Percentiles rank a stretch among this genome's conserved stretches.
phyloP scores from a whole-genome alignment of 64 coral and sea anemone species.

The Porites lutea region DNA sequence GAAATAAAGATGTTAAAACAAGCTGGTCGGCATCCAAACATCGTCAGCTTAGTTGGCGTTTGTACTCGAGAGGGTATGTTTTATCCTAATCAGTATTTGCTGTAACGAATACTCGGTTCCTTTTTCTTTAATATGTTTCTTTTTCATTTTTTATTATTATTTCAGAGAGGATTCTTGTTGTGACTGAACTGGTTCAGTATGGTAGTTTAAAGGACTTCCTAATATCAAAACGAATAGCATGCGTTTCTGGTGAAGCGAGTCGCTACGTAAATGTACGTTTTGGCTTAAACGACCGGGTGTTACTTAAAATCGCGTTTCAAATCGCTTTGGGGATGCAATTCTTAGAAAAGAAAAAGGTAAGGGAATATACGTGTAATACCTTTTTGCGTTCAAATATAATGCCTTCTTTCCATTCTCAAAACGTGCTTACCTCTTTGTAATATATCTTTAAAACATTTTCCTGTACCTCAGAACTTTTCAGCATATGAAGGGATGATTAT shows the following conservation, averaged over 20 bases:
- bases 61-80: constrained; percentile 36
- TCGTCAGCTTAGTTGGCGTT: constrained; percentile 79
- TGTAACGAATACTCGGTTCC: too few relatives aligned
- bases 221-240: background rate
- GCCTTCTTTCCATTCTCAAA: too few relatives aligned
- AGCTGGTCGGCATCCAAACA: constrained; percentile 68
- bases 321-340: constrained; percentile 6
- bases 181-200: background rate
- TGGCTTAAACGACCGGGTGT: background rate
- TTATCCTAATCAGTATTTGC: too few relatives aligned
- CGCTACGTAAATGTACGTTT: background rate
- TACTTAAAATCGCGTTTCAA: background rate
- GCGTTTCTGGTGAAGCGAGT: background rate
- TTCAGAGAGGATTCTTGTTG: background rate
- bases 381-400: too few relatives aligned
- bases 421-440: too few relatives aligned
- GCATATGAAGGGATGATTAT: too few relatives aligned
- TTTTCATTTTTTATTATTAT: background rate
- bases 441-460: too few relatives aligned
- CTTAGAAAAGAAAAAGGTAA: constrained; percentile 27
- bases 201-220: background rate
- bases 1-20: constrained; percentile 73
- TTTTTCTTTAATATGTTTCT: too few relatives aligned
- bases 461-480: too few relatives aligned
- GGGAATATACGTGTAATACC: too few relatives aligned